Base-by-base conservation (phyloP, 1,140 invertebrate genomes). In the Aradophagus sp. region DNA sequence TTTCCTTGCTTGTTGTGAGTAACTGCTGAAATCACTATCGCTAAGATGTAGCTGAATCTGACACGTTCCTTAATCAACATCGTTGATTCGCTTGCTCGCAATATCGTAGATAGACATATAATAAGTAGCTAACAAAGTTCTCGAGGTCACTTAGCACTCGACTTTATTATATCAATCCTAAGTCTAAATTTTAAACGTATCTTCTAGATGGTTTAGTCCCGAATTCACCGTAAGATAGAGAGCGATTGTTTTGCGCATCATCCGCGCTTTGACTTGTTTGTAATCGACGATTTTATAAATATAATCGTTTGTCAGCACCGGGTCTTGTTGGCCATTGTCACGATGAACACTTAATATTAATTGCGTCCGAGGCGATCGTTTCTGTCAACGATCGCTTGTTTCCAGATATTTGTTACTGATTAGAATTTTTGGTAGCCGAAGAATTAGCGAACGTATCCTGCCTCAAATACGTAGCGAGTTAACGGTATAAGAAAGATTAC, bases 231-330 rank as follows among this genome's bases (percentile, higher is more conserved):
- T 68, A 59, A 65, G 38, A 58, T 67, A 73, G 59, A 73, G 63
- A 66, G 70, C 70, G 63, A 68, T 73, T 68, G 62, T 68, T 53
- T 63, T 52, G n/a, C n/a, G n/a, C n/a, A n/a, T n/a, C n/a, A n/a
- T n/a, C n/a, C 27, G 32, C 39, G 20, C 31, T 39, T 35, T 39
- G 12, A 42, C 52, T 48, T 23, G 41, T 41, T 52, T 16, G 5
- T 58, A n/a, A n/a, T n/a, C n/a, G n/a, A n/a, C n/a, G n/a, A n/a
- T n/a, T n/a, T n/a, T n/a, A n/a, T n/a, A n/a, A n/a, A n/a, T n/a
- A n/a, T n/a, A n/a, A n/a, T n/a, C n/a, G n/a, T 34, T 56, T 53
- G 32, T 36, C 47, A 47, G 50, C 35, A 45, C 23, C 11, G 13
- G 53, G 41, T 27, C 31, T n/a, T n/a, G 29, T 70, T 36, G 17